Conservation (phyloP, 2,888 invertebrate genomes). For the Acleris emargana region DNA sequence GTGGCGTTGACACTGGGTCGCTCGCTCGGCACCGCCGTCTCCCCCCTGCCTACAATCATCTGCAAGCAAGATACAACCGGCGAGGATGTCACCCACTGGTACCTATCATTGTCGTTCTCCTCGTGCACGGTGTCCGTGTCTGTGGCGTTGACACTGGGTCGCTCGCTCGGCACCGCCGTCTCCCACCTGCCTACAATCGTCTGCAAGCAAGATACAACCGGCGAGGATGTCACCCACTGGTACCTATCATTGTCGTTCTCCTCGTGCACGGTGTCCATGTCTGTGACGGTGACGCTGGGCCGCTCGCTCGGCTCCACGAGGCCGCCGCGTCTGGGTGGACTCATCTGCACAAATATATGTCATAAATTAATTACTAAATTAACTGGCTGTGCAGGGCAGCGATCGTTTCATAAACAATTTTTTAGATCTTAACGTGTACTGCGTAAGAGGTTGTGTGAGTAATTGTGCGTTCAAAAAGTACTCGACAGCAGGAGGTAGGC, state of each 20-base stretch:
- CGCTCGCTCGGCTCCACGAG: conserved; percentile 66
- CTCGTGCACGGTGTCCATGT: conserved; percentile 80
- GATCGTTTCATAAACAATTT: background rate
- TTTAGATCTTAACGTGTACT: background rate
- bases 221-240: background rate
- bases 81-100: conserved; percentile 22
- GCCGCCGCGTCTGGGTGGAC: conserved; percentile 65
- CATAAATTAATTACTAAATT: background rate
- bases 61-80: background rate
- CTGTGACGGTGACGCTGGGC: conserved; percentile 71
- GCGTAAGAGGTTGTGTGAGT: no score
- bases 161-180: conserved; percentile 63
- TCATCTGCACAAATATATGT: conserved; percentile 65
- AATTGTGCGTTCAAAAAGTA: no score
- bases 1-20: no score
- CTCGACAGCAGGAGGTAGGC: no score
- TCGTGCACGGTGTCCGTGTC: conserved; percentile 81
- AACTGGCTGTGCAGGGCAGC: background rate
- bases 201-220: conserved; percentile 45
- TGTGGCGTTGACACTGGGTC: conserved; percentile 69
- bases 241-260: conserved; percentile 80
- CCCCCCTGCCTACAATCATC: background rate
- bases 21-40: no score
- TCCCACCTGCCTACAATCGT: conserved; percentile 70
- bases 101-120: conserved; percentile 79